These are phyloP conservation scores for Phenganax stokvisi DNA, from an alignment of 92 coral and sea anemone species.

Conservation along the genomic window DNA sequence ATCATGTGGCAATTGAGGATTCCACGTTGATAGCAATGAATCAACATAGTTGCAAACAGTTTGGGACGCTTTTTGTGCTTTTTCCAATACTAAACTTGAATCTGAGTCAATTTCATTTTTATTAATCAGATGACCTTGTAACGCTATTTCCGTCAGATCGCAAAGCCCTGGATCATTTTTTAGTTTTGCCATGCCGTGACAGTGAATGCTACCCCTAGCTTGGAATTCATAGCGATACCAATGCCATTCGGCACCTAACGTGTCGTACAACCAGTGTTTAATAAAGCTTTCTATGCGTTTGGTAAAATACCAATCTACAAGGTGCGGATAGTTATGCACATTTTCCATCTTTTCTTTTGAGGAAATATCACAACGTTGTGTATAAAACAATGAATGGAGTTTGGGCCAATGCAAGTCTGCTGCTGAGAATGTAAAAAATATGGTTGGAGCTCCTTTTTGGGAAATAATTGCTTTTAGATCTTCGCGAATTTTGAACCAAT, in stretches of 20 bases:
- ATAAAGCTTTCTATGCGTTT: slow-evolving; percentile 38
- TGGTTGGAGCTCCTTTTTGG: slow-evolving; percentile 34
- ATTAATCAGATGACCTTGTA: slow-evolving; percentile 30
- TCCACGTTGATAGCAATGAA: slow-evolving; percentile 40
- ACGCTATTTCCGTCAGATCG: slow-evolving; percentile 12
- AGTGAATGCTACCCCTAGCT: slow-evolving; percentile 15
- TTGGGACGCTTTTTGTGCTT: slow-evolving; percentile 27
- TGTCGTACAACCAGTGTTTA: slow-evolving; percentile 33
- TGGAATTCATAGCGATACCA: slow-evolving; percentile 41
- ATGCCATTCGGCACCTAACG: slow-evolving; percentile 39
- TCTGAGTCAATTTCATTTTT: background rate
- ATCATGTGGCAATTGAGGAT: slow-evolving; percentile 39
- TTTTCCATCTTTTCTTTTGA: slow-evolving; percentile 26
- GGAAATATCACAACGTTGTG: slow-evolving; percentile 19
- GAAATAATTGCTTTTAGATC: slow-evolving; percentile 45
- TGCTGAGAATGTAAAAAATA: slow-evolving; percentile 49
- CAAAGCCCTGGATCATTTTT: slow-evolving; percentile 16
- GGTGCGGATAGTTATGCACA: slow-evolving; percentile 23
- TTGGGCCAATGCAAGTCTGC: slow-evolving; percentile 56
- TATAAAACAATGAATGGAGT: slow-evolving; percentile 42
- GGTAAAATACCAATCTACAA: slow-evolving; percentile 40
- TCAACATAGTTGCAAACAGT: slow-evolving; percentile 48
- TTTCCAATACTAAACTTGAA: background rate
- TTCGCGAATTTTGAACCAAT: slow-evolving; percentile 45
- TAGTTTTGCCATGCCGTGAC: slow-evolving; percentile 12